phyloP scores from a whole-genome alignment of 2,113 vertebrate genomes.

The Mystacornis crossleyi region DNA sequence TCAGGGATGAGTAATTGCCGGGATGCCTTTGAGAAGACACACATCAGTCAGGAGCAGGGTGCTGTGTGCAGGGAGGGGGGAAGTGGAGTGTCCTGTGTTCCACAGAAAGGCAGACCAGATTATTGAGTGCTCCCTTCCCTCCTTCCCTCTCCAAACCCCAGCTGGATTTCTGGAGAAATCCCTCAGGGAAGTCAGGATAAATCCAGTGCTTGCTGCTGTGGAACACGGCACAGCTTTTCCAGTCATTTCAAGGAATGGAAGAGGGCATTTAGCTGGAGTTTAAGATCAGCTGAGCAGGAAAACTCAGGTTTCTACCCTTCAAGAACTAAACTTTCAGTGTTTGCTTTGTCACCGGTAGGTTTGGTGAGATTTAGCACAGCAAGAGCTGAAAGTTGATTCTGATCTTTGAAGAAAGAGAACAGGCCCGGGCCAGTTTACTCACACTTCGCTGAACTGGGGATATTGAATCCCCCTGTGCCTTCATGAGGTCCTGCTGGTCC shows the following conservation, averaged over 20 bases:
- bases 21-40: neutral
- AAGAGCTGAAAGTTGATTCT: neutral
- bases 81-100: neutral
- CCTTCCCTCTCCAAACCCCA: neutral
- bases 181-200: neutral
- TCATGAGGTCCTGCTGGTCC: constrained; percentile 74
- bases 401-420: neutral
- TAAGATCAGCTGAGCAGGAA: neutral
- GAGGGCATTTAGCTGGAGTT: neutral
- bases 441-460: constrained; percentile 72
- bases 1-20: neutral
- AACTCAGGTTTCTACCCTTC: neutral
- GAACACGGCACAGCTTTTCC: neutral
- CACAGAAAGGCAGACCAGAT: neutral
- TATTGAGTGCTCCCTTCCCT: neutral
- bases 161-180: neutral
- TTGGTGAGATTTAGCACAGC: neutral
- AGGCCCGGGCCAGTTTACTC: constrained; percentile 53
- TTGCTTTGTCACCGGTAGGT: neutral
- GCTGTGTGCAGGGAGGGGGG: neutral
- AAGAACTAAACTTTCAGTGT: neutral
- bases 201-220: neutral
- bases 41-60: neutral
- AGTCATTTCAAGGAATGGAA: neutral
- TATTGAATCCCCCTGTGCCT: constrained; percentile 71